Base-by-base conservation (phyloP, 2,888 invertebrate species). In the Anagyrus pseudococci region DNA sequence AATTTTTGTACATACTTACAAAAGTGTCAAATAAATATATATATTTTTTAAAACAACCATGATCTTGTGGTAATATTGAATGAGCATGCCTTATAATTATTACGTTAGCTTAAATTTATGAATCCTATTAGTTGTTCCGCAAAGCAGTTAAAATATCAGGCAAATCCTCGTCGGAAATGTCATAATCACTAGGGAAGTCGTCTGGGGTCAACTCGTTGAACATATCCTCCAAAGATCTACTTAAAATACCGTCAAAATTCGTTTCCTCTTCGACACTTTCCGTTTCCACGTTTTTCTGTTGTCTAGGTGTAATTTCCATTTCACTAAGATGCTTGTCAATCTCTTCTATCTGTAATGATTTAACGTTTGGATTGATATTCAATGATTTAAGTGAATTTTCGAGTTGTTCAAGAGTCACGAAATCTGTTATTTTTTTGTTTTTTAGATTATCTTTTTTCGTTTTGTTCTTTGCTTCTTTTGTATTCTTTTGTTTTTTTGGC, bases 121-220 rank as follows among this genome's bases (percentile, higher is more conserved):
- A n/a, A n/a, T 43, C 17, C 17, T 2, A 3, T 17, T 20, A 20
- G 17, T 17, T 10, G 17, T 43, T 8, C 17, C 17, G 15, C 17
- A n/a, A 43, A 37, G 10, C 2, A 37, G 10, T 8, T 13, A 37
- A 33, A 33, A 29, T 13, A 13, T 25, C 7, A n/a, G n/a, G n/a
- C n/a, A n/a, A n/a, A n/a, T 37, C 33, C 2, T 87, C 81, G 10
- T 81, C 74, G 20, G 79, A 71, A 64, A 82, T 80, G 46, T 82
- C 83, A 1, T 78, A 81, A 23, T 82, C 82, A 43, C 71, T 76
- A 47, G 79, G 59, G 71, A 78, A 79, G 71, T 80, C 79, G 40
- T 77, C 74, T 1, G 76, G 73, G 3, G 76, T 75, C 3, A 80
- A 64, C 58, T 78, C 75, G 55, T 77, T 69, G 54, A 78, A 77